Evolutionary conservation across 1,140 invertebrate genomes (phyloP).

Genomic region (Leptinotarsa lineolata): DNA sequence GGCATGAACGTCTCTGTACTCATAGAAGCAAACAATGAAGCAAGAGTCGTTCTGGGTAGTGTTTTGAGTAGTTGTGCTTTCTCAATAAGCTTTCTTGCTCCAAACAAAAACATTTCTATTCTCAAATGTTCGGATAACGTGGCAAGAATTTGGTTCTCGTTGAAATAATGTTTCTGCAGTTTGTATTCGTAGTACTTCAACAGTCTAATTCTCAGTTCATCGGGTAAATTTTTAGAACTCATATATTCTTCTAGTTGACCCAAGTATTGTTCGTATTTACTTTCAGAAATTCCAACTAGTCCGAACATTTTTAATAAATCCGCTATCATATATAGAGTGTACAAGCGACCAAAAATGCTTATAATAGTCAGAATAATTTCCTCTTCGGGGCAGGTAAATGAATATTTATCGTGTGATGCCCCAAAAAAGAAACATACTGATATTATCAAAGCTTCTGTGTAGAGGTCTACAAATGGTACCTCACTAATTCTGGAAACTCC

Average conservation of each 20-base stretch:
- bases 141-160: constrained; percentile 35
- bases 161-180: constrained; percentile 35
- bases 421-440: constrained; percentile 32
- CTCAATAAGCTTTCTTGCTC: constrained; percentile 52
- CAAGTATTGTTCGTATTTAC: constrained; percentile 36
- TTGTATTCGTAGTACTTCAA: constrained; percentile 33
- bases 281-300: constrained; percentile 34
- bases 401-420: constrained; percentile 4
- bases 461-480: background rate
- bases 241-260: constrained; percentile 34
- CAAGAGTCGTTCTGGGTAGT: constrained; percentile 47
- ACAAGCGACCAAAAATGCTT: constrained; percentile 32
- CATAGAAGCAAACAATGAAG: constrained; percentile 51
- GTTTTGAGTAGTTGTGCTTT: constrained; percentile 55
- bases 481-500: background rate
- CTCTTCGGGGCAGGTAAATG: background rate
- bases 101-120: constrained; percentile 56
- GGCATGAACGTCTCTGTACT: constrained; percentile 56
- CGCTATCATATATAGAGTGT: constrained; percentile 34
- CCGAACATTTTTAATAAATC: constrained; percentile 33
- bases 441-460: constrained; percentile 27
- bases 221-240: constrained; percentile 32
- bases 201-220: constrained; percentile 25
- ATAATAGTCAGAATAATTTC: constrained; percentile 18
- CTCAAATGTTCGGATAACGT: constrained; percentile 37